Conservation (phyloP, 2,888 invertebrate species). For the Polydesmus complanatus region DNA sequence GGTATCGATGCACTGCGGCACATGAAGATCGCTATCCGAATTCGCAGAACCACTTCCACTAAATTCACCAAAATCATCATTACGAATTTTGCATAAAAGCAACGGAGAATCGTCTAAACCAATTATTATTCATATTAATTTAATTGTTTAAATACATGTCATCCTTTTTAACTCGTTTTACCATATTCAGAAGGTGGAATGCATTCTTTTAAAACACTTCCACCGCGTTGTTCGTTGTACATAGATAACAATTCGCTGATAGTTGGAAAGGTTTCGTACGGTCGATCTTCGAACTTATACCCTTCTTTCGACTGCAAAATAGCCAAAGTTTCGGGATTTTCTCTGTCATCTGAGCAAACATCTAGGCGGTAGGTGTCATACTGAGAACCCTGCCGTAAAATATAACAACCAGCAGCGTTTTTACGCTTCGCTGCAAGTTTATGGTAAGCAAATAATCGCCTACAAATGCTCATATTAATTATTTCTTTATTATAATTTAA, state of each 20-base stretch:
- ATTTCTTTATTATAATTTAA: not conserved
- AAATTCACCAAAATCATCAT: not conserved
- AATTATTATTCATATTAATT: not conserved
- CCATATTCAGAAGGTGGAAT: slow-evolving; percentile 79
- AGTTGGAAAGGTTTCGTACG: slow-evolving; percentile 34
- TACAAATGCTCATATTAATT: slow-evolving; percentile 32
- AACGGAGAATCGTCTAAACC: not conserved
- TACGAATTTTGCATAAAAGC: not conserved
- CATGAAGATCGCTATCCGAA: not conserved
- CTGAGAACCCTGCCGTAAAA: slow-evolving; percentile 65
- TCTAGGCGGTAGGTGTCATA: slow-evolving; percentile 71
- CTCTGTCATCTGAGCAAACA: slow-evolving; percentile 53
- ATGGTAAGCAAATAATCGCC: slow-evolving; percentile 67
- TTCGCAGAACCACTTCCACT: not conserved
- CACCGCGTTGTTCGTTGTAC: slow-evolving; percentile 14
- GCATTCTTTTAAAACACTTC: slow-evolving; percentile 46
- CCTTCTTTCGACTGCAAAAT: slow-evolving; percentile 12
- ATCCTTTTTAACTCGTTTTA: too few relatives aligned
- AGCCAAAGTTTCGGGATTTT: slow-evolving; percentile 16
- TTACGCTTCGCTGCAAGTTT: slow-evolving; percentile 66
- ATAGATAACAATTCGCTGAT: slow-evolving; percentile 45
- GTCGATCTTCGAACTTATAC: slow-evolving; percentile 13
- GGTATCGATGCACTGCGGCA: not conserved
- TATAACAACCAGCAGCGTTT: slow-evolving; percentile 61
- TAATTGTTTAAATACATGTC: too few relatives aligned